phyloP scores from a whole-genome alignment of 2,888 invertebrate species.

The Fabriciana adippe region DNA sequence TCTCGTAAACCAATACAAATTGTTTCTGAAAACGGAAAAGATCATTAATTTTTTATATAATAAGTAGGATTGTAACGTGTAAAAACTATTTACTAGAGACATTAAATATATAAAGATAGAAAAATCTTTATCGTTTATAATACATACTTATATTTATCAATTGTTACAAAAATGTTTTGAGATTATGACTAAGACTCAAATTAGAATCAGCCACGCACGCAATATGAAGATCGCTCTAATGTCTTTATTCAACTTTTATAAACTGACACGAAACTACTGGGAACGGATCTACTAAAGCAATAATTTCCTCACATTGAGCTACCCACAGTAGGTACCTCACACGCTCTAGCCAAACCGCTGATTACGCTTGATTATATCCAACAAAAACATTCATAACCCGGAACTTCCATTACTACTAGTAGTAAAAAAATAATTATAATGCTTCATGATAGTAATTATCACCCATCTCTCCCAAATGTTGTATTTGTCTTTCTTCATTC shows the following conservation, averaged over 20 bases:
- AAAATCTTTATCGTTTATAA: conserved; percentile 3
- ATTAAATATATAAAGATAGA: background rate
- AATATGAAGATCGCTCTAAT: conserved; percentile 75
- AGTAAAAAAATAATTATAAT: conserved; percentile 78
- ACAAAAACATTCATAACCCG: conserved; percentile 80
- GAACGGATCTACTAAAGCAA: conserved; percentile 64
- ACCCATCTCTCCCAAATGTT: conserved; percentile 77
- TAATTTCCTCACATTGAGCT: conserved; percentile 66
- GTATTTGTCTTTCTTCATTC: conserved; percentile 51
- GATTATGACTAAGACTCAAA: conserved; percentile 67
- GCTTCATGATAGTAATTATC: conserved; percentile 80
- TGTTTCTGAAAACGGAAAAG: conserved; percentile 59
- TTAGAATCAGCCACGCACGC: conserved; percentile 68
- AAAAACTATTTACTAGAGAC: background rate
- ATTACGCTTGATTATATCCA: conserved; percentile 78
- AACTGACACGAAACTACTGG: conserved; percentile 59
- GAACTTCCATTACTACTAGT: conserved; percentile 76
- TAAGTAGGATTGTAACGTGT: conserved; percentile 20
- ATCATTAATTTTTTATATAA: conserved; percentile 56
- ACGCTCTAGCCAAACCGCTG: conserved; percentile 74
- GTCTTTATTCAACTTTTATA: conserved; percentile 71
- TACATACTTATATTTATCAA: conserved; percentile 20
- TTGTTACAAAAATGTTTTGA: conserved; percentile 53
- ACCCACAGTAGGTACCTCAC: conserved; percentile 69
- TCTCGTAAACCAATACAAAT: conserved; percentile 71